Evolutionary conservation across 1,140 invertebrate genomes (phyloP).

Genomic region (Bombus sylvicola): DNA sequence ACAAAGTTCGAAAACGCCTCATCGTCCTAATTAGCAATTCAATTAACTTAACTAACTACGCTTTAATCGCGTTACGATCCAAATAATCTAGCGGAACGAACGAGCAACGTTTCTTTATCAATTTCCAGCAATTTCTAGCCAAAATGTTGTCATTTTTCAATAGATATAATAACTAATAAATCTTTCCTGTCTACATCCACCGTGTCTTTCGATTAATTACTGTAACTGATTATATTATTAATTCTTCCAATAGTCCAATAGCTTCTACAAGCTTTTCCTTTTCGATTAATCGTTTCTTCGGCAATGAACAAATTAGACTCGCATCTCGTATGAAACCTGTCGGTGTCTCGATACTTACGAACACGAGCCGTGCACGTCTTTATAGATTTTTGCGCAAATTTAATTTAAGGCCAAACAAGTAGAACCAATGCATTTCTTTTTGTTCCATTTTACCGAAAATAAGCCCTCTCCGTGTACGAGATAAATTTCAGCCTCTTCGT

Average conservation of each 20-base stretch:
- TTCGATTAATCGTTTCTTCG: no score
- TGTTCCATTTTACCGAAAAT: neutral
- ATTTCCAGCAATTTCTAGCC: neutral
- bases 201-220: no score
- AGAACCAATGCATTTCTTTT: neutral
- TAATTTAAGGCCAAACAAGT: neutral
- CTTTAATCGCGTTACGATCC: neutral
- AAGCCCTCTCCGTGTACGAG: neutral
- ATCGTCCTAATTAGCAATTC: slow-evolving; percentile 33
- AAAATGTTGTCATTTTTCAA: neutral
- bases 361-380: neutral
- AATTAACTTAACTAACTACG: neutral
- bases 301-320: neutral
- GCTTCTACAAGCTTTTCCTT: no score
- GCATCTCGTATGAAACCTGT: neutral
- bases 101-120: neutral
- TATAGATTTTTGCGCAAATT: neutral
- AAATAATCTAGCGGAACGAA: neutral
- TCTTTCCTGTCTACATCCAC: no score
- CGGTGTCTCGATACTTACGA: neutral
- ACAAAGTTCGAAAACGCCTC: slow-evolving; percentile 30
- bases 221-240: neutral
- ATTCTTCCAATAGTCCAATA: neutral
- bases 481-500: neutral
- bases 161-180: no score